phyloP scores from a whole-genome alignment of 2,888 invertebrate species.

The Unio delphinus region DNA sequence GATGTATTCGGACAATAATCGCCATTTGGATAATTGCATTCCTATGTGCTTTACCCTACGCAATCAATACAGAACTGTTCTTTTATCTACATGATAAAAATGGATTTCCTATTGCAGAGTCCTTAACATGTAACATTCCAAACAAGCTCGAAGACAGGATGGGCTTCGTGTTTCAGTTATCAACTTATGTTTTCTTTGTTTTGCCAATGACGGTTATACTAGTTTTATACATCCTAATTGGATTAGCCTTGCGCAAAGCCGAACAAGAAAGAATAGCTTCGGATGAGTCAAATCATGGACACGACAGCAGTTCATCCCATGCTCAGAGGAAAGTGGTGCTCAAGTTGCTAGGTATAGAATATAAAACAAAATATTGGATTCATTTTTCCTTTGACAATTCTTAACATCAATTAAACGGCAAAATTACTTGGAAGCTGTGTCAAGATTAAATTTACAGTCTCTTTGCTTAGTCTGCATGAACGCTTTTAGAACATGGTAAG shows the following conservation, averaged over 20 bases:
- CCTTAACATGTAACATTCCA: slow-evolving; percentile 61
- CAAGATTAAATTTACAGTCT: too few relatives aligned
- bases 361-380: background rate
- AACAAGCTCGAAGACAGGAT: slow-evolving; percentile 45
- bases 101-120: slow-evolving; percentile 44
- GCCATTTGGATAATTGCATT: slow-evolving; percentile 87
- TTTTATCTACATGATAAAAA: slow-evolving; percentile 42
- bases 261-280: slow-evolving; percentile 41
- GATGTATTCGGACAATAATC: slow-evolving; percentile 86
- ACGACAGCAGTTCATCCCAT: slow-evolving; percentile 13
- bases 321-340: slow-evolving; percentile 52
- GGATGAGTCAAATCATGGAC: slow-evolving; percentile 19
- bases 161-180: slow-evolving; percentile 80
- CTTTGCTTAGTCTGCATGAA: too few relatives aligned
- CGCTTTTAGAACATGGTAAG: too few relatives aligned
- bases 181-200: slow-evolving; percentile 87
- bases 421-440: too few relatives aligned
- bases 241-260: slow-evolving; percentile 55
- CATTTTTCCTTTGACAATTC: background rate
- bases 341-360: slow-evolving; percentile 58
- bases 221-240: slow-evolving; percentile 78
- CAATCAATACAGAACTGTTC: slow-evolving; percentile 59
- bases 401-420: background rate
- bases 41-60: slow-evolving; percentile 77
- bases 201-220: slow-evolving; percentile 82